Evolutionary conservation across 2,888 invertebrate species (phyloP).

Genomic region (Lottia scabra): DNA sequence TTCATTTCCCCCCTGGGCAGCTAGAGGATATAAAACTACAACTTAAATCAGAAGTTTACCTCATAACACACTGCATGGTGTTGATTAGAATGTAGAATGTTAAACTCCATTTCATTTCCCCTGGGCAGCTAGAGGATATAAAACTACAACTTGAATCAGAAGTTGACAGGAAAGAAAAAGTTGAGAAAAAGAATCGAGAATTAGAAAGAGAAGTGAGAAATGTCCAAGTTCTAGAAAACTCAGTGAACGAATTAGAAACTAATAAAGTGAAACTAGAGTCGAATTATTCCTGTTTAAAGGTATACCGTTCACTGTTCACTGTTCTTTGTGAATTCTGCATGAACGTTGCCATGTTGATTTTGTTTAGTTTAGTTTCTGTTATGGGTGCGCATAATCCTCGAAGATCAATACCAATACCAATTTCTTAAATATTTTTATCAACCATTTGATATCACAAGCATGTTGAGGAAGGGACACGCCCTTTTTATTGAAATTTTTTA

Average conservation of each 20-base stretch:
- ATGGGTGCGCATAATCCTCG: no score
- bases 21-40: no score
- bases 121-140: constrained; percentile 45
- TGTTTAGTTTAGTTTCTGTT: no score
- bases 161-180: constrained; percentile 39
- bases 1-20: no score
- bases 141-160: constrained; percentile 45
- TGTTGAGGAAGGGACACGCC: no score
- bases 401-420: no score
- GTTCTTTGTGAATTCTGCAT: constrained; percentile 4
- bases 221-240: constrained; percentile 42
- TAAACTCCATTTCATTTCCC: constrained; percentile 19
- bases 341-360: neutral
- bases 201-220: constrained; percentile 49
- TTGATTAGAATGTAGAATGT: no score
- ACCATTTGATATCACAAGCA: no score
- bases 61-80: no score
- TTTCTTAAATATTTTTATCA: no score
- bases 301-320: constrained; percentile 25
- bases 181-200: constrained; percentile 46
- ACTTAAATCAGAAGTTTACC: no score
- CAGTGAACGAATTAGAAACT: constrained; percentile 45
- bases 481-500: no score
- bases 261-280: constrained; percentile 49
- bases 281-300: constrained; percentile 47